Conservation (phyloP, 2,797 vertebrate genomes). For the Ciconia nigra region DNA sequence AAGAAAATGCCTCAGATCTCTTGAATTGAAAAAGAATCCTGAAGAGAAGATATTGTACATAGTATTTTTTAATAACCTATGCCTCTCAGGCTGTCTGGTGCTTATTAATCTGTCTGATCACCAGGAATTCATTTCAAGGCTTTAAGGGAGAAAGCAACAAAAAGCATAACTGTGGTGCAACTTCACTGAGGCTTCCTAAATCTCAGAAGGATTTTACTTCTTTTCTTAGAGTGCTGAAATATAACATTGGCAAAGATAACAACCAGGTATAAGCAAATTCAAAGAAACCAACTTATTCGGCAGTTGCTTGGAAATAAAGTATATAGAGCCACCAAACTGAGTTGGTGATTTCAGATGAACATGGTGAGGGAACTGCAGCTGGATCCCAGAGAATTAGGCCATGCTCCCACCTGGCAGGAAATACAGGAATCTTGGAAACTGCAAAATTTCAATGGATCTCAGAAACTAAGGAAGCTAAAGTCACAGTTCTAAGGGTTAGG, state of each 20-base stretch:
- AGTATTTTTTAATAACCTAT: not conserved
- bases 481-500: not conserved
- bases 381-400: not conserved
- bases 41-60: not conserved
- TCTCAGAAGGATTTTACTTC: not conserved
- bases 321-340: not conserved
- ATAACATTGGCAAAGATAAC: not conserved
- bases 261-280: not conserved
- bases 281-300: not conserved
- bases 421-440: not conserved
- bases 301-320: not conserved
- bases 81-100: not conserved
- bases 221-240: not conserved
- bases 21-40: not conserved
- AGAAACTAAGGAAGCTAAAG: not conserved
- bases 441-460: not conserved
- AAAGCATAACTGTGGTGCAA: not conserved
- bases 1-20: constrained; percentile 1
- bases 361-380: not conserved
- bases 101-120: constrained; percentile 4
- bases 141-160: not conserved
- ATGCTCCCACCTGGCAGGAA: not conserved
- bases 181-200: not conserved
- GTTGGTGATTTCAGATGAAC: not conserved
- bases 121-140: not conserved